A percentile compares a stretch with the other conserved stretches of the same genome.
Conservation (phyloP, 2,113 vertebrate genomes). For the Machaerirhynchus nigripectus region DNA sequence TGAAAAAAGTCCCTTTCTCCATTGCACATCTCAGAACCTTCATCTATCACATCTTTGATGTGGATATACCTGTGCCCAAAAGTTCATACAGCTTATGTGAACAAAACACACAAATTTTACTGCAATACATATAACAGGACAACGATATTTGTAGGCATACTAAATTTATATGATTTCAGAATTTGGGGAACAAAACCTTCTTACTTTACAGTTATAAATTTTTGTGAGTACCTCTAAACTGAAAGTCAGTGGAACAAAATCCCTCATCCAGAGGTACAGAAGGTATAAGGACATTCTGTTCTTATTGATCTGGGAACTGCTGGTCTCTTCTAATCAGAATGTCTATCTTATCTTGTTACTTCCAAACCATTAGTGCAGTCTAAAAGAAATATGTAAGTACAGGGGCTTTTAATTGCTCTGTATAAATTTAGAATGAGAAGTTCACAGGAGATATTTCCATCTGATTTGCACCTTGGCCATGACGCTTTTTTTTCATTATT, state of each 20-base stretch:
- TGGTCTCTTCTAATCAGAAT: slow-evolving; percentile 9
- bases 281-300: slow-evolving; percentile 2
- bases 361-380: slow-evolving; percentile 20
- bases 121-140: neutral
- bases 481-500: slow-evolving; percentile 9
- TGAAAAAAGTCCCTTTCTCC: neutral
- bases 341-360: slow-evolving; percentile 13
- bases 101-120: slow-evolving; percentile 33
- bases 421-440: slow-evolving; percentile 25
- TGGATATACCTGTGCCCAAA: neutral
- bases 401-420: slow-evolving; percentile 27
- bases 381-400: slow-evolving; percentile 23
- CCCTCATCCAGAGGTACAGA: slow-evolving; percentile 7
- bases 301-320: slow-evolving; percentile 32
- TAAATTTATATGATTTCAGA: slow-evolving; percentile 21
- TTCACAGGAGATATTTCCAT: slow-evolving; percentile 24
- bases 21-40: neutral
- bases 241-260: slow-evolving; percentile 51
- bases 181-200: neutral
- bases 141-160: neutral
- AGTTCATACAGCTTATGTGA: neutral
- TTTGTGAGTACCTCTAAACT: slow-evolving; percentile 29
- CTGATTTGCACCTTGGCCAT: slow-evolving; percentile 34
- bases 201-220: neutral
- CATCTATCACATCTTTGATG: neutral